Base-by-base conservation (phyloP, 1,140 invertebrate species). In the Drosophila saltans region DNA sequence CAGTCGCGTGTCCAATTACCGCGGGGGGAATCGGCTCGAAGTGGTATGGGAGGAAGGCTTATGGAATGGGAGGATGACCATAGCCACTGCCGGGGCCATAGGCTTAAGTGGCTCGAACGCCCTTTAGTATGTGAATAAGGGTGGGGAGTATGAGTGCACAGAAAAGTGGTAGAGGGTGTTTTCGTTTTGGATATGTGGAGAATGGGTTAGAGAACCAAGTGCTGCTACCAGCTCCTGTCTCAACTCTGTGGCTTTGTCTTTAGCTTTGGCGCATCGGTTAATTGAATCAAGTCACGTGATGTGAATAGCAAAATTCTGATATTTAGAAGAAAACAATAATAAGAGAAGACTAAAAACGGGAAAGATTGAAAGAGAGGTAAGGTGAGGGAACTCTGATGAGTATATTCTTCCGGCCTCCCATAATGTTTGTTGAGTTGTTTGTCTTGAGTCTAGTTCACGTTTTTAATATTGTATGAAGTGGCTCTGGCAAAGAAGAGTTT, bases 221-320 rank as follows among this genome's bases (percentile, higher is more conserved):
- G 21, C 55, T 61, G 66, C 28, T 41, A 33, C 58, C 41, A 48
- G 64, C 67, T 83, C 77, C 81, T 83, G 84, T 83, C 58, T 62
- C 75, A 78, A 78, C 75, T 78, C 75, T 70, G 75, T 80, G 68
- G 66, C 59, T 72, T 63, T 45, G 58, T 28, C 66, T 62, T 36
- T 56, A 33, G 56, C 67, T 45, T 70, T 64, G 68, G 75, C 70
- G 77, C 84, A 81, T 83, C 82, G 81, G 78, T 91, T 91, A 91
- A 91, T 91, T 91, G 90, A 91, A 91, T 91, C 67, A 80, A 91
- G 90, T 91, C 90, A 91, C 90, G 90, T 91, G 90, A 91, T 91
- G 83, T 91, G 90, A 85, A 91, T 91, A 85, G 78, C 75, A 84
- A 80, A 88, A 48, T 33, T 56, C 7, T 75, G 70, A 75, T 89